Evolutionary conservation across 2,888 invertebrate species (phyloP).

Genomic region (Oxyteleia sp.): DNA sequence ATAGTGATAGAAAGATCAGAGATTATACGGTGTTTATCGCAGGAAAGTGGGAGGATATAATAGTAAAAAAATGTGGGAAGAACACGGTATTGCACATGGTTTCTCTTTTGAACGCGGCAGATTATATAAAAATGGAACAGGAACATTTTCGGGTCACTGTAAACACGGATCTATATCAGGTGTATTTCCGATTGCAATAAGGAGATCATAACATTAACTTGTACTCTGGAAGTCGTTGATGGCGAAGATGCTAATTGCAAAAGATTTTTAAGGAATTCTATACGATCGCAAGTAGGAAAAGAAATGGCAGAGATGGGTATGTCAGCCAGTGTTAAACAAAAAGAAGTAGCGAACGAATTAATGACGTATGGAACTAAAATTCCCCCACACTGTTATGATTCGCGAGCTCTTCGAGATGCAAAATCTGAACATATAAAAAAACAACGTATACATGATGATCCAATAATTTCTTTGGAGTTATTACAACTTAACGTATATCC

Average conservation of each 20-base stretch:
- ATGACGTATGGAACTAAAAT: conserved; percentile 13
- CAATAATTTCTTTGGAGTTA: neutral
- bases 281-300: neutral
- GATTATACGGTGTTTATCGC: conserved; percentile 7
- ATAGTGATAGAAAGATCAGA: neutral
- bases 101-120: conserved; percentile 15
- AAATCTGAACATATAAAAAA: conserved; percentile 13
- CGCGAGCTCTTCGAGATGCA: conserved; percentile 1
- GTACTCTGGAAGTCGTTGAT: neutral
- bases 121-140: conserved; percentile 10
- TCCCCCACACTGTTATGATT: conserved; percentile 16
- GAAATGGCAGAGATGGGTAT: conserved; percentile 9
- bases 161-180: neutral
- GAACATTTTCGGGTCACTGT: conserved; percentile 14
- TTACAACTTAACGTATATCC: neutral
- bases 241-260: neutral
- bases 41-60: conserved; percentile 14
- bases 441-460: conserved; percentile 2
- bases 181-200: neutral
- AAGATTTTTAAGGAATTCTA: conserved; percentile 8
- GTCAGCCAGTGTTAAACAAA: conserved; percentile 18
- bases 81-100: conserved; percentile 19
- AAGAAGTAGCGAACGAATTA: neutral
- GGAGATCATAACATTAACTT: neutral
- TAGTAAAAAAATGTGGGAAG: conserved; percentile 22